Evolutionary conservation across 2,797 vertebrate species (phyloP).

Genomic region (Picus viridis): DNA sequence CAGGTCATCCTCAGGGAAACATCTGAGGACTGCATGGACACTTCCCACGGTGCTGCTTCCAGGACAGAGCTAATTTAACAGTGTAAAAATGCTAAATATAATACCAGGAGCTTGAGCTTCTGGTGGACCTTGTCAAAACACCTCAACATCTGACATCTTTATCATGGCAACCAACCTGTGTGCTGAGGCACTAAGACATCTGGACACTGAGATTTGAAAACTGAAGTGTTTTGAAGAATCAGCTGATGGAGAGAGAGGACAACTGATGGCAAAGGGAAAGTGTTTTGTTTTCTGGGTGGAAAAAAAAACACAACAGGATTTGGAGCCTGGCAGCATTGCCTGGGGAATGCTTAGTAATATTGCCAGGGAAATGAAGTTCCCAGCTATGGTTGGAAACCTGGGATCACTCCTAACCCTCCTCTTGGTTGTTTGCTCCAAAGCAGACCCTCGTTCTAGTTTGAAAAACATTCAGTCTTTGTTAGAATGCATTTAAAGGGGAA

Average conservation of each 20-base stretch:
- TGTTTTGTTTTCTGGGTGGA: slow-evolving; percentile 28
- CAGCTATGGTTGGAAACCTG: background rate
- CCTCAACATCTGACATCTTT: background rate
- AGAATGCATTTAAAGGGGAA: background rate
- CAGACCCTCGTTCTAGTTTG: background rate
- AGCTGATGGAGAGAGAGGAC: background rate
- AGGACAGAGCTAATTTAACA: background rate
- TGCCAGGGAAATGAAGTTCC: slow-evolving; percentile 25
- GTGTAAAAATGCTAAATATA: background rate
- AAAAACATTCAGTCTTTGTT: background rate
- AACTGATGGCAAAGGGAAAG: background rate
- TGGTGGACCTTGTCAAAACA: background rate
- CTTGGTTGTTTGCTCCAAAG: background rate
- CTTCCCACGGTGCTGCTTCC: background rate
- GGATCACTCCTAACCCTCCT: background rate
- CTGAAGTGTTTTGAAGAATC: background rate
- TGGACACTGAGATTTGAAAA: background rate
- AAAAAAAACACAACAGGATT: slow-evolving; percentile 2
- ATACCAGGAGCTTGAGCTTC: background rate
- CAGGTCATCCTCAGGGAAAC: background rate
- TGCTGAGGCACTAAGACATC: background rate
- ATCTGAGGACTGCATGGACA: background rate
- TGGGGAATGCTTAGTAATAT: slow-evolving; percentile 43
- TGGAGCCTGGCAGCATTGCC: slow-evolving; percentile 37
- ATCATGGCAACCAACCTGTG: background rate